Evolutionary conservation across 2,113 vertebrate genomes (phyloP), one percentile per base, ranked within the genome.

Genomic region (Syrrhaptes paradoxus): DNA sequence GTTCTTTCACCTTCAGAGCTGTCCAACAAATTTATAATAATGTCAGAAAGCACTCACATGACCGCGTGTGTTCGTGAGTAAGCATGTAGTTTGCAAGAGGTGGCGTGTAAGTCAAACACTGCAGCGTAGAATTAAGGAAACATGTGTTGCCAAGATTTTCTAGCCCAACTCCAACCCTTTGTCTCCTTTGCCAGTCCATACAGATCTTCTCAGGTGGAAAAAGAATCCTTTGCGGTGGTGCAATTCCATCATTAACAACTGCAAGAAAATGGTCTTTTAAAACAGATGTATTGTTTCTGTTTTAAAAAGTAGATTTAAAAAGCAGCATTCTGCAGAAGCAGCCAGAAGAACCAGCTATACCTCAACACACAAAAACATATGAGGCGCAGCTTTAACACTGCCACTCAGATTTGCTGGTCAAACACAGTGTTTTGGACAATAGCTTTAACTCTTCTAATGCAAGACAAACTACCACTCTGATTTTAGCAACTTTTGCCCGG

Each of bases 131-230:
- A 95, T 99, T 99, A 66, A 99, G 98, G 95, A 99, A 99, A 93
- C 99, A 99, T 0, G 99, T 99, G 92, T 99, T 99, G 97, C 99
- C 99, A 52, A 99, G 97, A 83, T 99, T 99, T 91, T 99, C 98
- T 90, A 99, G 98, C n/a, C 99, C 99, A 48, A 99, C 99, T 97
- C 99, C 99, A 85, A 99, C 98, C 68, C 98, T 98, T 4, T 99
- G 99, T 41, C 98, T 97, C 74, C 99, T 98, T 3, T 98, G 98
- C 99, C 99, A 99, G 86, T 99, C 99, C 71, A 99, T 98, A 93
- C 96, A 98, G 55, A 99, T 98, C 88, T 99, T 99, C 93, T 99
- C 99, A 22, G 98, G 98, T 19, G 99, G 98, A 89, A 99, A 99
- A 38, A 99, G 98, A 95, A 99, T 98, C 97, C 98, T 99, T 82